Conservation (phyloP, 2,888 invertebrate species). For the Andricus curvator region DNA sequence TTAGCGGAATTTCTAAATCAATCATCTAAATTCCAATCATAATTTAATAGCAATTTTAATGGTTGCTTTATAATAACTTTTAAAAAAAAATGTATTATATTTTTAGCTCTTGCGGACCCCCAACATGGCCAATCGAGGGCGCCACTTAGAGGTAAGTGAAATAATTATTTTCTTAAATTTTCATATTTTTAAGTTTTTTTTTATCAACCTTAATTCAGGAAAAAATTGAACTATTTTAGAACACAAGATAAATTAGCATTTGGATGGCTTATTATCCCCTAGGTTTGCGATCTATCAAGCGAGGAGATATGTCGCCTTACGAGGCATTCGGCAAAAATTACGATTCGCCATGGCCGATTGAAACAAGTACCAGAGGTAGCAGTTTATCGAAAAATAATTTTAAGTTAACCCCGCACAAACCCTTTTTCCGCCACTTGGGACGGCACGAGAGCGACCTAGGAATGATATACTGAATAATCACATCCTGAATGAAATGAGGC, state of each 20-base stretch:
- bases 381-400: conserved; percentile 37
- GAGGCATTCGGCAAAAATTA: conserved; percentile 63
- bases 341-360: conserved; percentile 60
- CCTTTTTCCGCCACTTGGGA: background rate
- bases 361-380: conserved; percentile 66
- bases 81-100: conserved; percentile 2
- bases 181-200: background rate
- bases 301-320: conserved; percentile 67
- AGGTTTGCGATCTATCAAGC: conserved; percentile 57
- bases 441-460: background rate
- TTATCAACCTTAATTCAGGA: conserved; percentile 1
- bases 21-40: no score
- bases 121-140: conserved; percentile 60
- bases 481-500: conserved; percentile 38
- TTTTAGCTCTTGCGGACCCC: conserved; percentile 59
- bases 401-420: conserved; percentile 24
- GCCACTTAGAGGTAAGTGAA: conserved; percentile 61
- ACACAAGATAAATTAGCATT: background rate
- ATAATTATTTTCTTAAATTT: conserved; percentile 15
- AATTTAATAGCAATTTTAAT: background rate
- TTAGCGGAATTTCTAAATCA: background rate
- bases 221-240: conserved; percentile 51
- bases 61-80: background rate
- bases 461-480: conserved; percentile 23
- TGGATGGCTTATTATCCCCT: background rate